Base-by-base conservation (phyloP, 2,888 invertebrate species). In the Furcula furcula region DNA sequence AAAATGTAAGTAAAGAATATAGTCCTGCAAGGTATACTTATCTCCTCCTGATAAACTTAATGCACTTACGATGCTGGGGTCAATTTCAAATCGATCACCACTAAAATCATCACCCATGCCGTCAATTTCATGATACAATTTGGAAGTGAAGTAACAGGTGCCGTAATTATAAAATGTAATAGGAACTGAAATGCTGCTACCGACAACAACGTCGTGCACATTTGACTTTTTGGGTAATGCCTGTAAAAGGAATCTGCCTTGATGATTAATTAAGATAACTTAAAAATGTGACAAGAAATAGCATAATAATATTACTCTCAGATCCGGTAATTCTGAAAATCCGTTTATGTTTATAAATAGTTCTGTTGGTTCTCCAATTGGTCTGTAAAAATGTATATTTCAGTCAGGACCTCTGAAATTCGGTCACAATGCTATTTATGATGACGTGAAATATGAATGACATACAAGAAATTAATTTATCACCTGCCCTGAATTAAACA, bases 281-380 rank as follows among this genome's bases (percentile, higher is more conserved):
- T 3, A 16, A 16, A 4, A 16, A 16, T 3, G 16, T 16, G 4
- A 16, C 16, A 16, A 16, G n/a, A n/a, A n/a, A n/a, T n/a, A n/a
- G n/a, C n/a, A n/a, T n/a, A n/a, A n/a, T n/a, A 21, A 23, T 34
- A 34, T 49, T 55, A 83, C 85, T 71, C 69, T 75, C 30, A 89
- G 69, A 61, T 87, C 80, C 7, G 87, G 83, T 3, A 73, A 43
- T 58, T 87, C 86, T 0, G 88, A 89, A 64, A 76, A 86, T 34
- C 88, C 89, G 15, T 57, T 64, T 30, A 88, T 75, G 15, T 77
- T 62, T 11, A 88, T 72, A 32, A 71, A 77, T 29, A 85, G 54
- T 45, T 89, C 88, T 1, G 68, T 60, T 10, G 86, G 81, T 43
- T 82, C 81, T 11, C 85, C 88, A 10, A 80, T 76, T 11, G 88